Percentiles rank a stretch among this genome's conserved stretches.
Conservation (phyloP, 2,113 vertebrate genomes). For the Pygoscelis antarcticus region DNA sequence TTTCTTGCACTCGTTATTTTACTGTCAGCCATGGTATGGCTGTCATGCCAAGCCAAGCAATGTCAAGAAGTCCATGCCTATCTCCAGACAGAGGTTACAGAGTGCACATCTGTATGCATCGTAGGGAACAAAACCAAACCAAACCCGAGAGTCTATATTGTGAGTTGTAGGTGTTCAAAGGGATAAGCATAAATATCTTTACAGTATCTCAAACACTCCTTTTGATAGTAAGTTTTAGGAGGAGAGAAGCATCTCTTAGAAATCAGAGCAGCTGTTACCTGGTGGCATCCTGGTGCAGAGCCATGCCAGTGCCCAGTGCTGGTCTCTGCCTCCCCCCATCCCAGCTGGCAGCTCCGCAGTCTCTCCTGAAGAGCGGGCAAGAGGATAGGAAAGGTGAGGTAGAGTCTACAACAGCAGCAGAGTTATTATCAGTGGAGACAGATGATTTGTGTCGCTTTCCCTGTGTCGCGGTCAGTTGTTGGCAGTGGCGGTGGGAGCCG, state of each 20-base stretch:
- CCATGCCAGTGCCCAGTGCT: fast-evolving
- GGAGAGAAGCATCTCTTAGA: not conserved
- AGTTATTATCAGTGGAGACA: fast-evolving
- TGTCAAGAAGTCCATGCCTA: fast-evolving
- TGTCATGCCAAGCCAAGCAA: not conserved
- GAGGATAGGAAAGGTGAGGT: not conserved
- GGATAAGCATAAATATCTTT: not conserved
- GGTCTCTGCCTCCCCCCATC: not conserved
- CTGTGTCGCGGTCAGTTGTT: fast-evolving
- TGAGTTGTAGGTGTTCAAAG: not conserved
- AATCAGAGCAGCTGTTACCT: not conserved
- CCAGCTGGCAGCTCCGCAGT: fast-evolving
- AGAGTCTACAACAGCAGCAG: not conserved
- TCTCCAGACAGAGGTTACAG: fast-evolving
- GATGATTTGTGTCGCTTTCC: not conserved
- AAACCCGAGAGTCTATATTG: fast-evolving
- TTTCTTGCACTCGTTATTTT: fast-evolving
- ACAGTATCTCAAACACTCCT: not conserved
- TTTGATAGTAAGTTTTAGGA: not conserved
- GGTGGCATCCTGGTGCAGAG: not conserved
- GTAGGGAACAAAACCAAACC: not conserved
- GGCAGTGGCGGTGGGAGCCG: not conserved
- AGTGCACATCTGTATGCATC: fast-evolving
- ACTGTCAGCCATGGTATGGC: fast-evolving
- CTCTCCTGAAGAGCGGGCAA: not conserved